Conservation (phyloP, 1,140 invertebrate species). For the Drosophila kanapiae region DNA sequence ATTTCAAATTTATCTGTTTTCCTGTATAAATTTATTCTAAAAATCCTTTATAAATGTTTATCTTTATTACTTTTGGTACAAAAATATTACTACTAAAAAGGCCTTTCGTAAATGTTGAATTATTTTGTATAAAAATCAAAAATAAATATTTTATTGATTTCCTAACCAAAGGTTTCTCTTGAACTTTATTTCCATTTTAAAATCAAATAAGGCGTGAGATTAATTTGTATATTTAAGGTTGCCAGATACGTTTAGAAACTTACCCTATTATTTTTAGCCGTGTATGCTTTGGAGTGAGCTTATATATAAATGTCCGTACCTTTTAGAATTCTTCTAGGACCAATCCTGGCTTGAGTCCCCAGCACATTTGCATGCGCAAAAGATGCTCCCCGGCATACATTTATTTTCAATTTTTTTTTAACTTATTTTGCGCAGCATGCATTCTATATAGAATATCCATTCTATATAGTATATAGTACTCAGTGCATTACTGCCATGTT, state of each 20-base stretch:
- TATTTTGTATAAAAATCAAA: too few relatives aligned
- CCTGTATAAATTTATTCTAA: too few relatives aligned
- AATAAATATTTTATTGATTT: background rate
- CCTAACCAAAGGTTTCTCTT: too few relatives aligned
- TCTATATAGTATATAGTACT: background rate
- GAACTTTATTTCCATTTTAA: background rate
- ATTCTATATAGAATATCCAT: conserved; percentile 11
- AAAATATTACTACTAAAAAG: too few relatives aligned
- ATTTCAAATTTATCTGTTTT: too few relatives aligned
- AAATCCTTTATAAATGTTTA: too few relatives aligned
- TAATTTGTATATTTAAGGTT: background rate
- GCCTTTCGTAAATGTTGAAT: too few relatives aligned
- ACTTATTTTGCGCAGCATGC: conserved; percentile 67
- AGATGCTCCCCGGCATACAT: conserved; percentile 61
- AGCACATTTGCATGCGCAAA: conserved; percentile 70
- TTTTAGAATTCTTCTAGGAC: conserved; percentile 60
- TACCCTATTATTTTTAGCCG: background rate
- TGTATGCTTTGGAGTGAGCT: conserved; percentile 7
- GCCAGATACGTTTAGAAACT: background rate
- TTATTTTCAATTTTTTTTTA: conserved; percentile 61
- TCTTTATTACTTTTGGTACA: too few relatives aligned
- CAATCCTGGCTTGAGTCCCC: conserved; percentile 15
- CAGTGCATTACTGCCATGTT: conserved; percentile 21
- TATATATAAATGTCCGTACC: conserved; percentile 42
- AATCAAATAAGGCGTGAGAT: background rate